phyloP scores from a whole-genome alignment of 2,113 vertebrate species.

The Antidorcas marsupialis region DNA sequence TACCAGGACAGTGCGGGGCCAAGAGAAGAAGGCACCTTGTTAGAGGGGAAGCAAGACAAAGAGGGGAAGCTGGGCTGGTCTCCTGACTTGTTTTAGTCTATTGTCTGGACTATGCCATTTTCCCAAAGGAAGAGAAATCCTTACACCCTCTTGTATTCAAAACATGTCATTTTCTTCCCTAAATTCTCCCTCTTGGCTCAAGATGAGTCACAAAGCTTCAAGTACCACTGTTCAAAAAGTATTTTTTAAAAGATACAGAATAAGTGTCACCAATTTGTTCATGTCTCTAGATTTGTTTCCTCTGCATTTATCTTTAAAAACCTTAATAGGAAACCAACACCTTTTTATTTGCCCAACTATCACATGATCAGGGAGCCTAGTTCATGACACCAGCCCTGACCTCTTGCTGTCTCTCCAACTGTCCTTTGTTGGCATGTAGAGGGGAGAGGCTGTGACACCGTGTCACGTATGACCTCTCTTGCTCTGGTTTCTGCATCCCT shows the following conservation, averaged over 20 bases:
- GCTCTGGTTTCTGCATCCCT: neutral
- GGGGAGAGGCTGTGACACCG: neutral
- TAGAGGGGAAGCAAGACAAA: neutral
- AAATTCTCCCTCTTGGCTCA: neutral
- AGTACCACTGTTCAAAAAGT: neutral
- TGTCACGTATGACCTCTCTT: neutral
- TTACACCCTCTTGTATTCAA: neutral
- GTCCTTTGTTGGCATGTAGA: neutral
- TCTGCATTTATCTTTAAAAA: neutral
- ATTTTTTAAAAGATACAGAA: neutral
- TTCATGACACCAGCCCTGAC: neutral
- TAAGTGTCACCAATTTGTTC: neutral
- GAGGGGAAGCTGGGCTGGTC: neutral
- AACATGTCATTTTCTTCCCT: neutral
- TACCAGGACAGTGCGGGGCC: accelerated
- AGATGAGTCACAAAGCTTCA: neutral
- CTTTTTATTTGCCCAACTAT: neutral
- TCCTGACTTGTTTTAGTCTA: neutral
- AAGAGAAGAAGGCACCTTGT: accelerated
- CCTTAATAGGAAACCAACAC: neutral
- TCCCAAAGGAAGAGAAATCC: neutral
- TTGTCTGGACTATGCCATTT: neutral
- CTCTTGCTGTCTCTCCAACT: too few species aligned
- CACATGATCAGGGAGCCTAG: neutral
- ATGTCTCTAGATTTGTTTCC: neutral